Conservation (phyloP, 2,113 vertebrate genomes). For the Forbesichthys agassizii region DNA sequence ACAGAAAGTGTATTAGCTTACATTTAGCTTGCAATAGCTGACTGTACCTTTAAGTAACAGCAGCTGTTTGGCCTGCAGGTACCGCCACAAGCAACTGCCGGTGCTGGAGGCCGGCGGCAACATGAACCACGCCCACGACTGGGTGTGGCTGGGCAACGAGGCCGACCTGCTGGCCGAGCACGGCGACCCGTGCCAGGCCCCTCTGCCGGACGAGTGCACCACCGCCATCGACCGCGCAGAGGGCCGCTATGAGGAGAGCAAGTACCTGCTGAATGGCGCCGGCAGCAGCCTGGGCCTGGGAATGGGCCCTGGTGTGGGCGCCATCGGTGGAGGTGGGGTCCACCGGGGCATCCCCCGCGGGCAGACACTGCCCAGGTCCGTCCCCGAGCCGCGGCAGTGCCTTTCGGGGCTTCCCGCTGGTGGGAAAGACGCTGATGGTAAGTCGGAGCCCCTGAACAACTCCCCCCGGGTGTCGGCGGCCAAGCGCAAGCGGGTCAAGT, state of each 20-base stretch:
- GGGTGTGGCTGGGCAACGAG: slow-evolving; percentile 95
- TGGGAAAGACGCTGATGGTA: slow-evolving; percentile 79
- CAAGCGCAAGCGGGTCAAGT: slow-evolving; percentile 94
- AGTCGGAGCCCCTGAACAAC: slow-evolving; percentile 81
- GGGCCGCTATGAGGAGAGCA: slow-evolving; percentile 88
- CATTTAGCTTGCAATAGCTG: no score
- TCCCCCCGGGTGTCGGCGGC: slow-evolving; percentile 76
- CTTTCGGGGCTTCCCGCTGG: slow-evolving; percentile 67
- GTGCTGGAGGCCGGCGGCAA: slow-evolving; percentile 87
- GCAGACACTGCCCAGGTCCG: slow-evolving; percentile 84
- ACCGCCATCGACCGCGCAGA: slow-evolving; percentile 87
- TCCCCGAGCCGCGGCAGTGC: slow-evolving; percentile 81
- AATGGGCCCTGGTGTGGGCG: slow-evolving; percentile 57
- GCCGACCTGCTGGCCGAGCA: slow-evolving; percentile 88
- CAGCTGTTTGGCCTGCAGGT: slow-evolving; percentile 56
- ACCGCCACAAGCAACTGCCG: slow-evolving; percentile 92
- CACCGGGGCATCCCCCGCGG: slow-evolving; percentile 63
- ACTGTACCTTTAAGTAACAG: no score
- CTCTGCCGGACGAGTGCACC: slow-evolving; percentile 84
- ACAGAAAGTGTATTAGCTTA: no score
- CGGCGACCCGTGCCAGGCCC: slow-evolving; percentile 81
- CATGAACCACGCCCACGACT: slow-evolving; percentile 96
- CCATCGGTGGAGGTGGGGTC: slow-evolving; percentile 40
- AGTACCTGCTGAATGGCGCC: slow-evolving; percentile 89
- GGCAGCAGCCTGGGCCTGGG: slow-evolving; percentile 80